A percentile compares a stretch with the other conserved stretches of the same genome.
These are phyloP conservation scores for Bactericera cockerelli DNA, from an alignment of 1,140 invertebrate species.

Conservation along the genomic window DNA sequence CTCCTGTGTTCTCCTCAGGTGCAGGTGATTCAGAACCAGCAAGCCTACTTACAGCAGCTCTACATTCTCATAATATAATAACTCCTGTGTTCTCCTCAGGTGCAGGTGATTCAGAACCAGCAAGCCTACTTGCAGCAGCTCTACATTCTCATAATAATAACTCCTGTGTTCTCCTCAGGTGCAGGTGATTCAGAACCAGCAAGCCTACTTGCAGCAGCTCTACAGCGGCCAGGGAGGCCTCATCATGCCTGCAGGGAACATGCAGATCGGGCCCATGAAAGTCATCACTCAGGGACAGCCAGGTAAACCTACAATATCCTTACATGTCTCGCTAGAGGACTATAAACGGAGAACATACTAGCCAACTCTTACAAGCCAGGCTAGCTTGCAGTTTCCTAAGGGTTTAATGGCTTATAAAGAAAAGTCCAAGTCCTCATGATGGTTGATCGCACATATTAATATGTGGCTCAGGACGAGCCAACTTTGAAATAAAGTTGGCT, in stretches of 20 bases:
- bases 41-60: neutral
- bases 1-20: neutral
- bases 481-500: no score
- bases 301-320: neutral
- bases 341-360: no score
- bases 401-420: no score
- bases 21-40: neutral
- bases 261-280: neutral
- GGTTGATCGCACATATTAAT: no score
- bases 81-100: neutral
- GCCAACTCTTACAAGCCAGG: no score
- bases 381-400: no score
- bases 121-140: neutral
- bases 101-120: neutral
- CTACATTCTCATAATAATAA: no score
- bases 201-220: neutral
- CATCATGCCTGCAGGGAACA: neutral
- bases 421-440: no score
- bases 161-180: neutral
- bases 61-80: no score
- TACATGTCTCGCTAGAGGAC: no score
- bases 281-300: constrained; percentile 5
- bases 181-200: neutral
- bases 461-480: no score
- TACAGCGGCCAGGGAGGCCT: neutral